These are phyloP conservation scores for Eunapius fragilis DNA, from an alignment of 37 sponge, comb jelly and placozoan genomes.

Conservation along the genomic window DNA sequence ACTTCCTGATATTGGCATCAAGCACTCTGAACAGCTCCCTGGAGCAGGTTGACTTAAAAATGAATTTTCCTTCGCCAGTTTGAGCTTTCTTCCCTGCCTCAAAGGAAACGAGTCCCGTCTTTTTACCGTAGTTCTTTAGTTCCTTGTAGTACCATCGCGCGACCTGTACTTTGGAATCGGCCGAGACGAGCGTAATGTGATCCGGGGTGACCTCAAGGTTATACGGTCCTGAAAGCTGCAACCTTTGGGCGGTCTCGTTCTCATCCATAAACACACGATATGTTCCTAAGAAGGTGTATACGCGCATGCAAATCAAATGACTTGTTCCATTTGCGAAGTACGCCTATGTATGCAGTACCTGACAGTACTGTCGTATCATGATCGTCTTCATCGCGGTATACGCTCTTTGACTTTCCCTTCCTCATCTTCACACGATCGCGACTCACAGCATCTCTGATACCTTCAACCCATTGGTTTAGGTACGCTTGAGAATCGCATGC, in stretches of 20 bases:
- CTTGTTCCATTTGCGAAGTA: too few relatives aligned
- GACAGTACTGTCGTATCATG: neutral
- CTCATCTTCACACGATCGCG: slow-evolving; percentile 25
- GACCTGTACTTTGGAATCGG: slow-evolving; percentile 14
- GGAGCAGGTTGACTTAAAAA: slow-evolving; percentile 42
- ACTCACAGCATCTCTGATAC: slow-evolving; percentile 45
- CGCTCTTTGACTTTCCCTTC: slow-evolving; percentile 26
- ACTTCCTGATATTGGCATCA: slow-evolving; percentile 52
- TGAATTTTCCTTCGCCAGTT: slow-evolving; percentile 29
- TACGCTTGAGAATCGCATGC: slow-evolving; percentile 51
- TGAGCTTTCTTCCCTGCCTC: slow-evolving; percentile 38
- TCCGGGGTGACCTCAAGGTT: slow-evolving; percentile 31
- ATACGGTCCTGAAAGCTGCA: slow-evolving; percentile 45
- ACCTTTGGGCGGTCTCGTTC: slow-evolving; percentile 38
- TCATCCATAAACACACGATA: slow-evolving; percentile 50
- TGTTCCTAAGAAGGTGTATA: slow-evolving; percentile 10
- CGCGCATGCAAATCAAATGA: neutral
- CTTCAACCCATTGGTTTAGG: slow-evolving; percentile 64
- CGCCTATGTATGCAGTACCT: neutral
- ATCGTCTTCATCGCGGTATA: neutral
- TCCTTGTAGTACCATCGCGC: slow-evolving; percentile 46
- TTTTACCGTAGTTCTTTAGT: slow-evolving; percentile 61
- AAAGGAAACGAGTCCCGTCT: slow-evolving; percentile 50
- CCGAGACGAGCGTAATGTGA: slow-evolving; percentile 24
- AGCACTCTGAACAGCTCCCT: slow-evolving; percentile 71